Base-by-base conservation (phyloP, 2,797 vertebrate genomes). In the Tarsius wallacei region DNA sequence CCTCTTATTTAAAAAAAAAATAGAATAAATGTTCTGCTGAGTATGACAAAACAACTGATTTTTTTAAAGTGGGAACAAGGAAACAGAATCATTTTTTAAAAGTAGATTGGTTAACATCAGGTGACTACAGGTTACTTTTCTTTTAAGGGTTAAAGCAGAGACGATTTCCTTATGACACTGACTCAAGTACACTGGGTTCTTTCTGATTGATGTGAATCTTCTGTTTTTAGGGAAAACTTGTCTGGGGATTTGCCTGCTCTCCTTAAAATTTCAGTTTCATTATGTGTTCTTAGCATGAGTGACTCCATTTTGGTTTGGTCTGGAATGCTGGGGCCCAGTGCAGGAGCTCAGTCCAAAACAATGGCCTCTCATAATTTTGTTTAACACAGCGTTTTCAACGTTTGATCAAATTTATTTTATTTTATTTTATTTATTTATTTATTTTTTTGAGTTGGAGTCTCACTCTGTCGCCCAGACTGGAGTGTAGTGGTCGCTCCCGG, bases 351-450 rank as follows among this genome's bases (percentile, higher is more conserved):
- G 21, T 61, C 36, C 77, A 82, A 21, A 82, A 91, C 21, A 68
- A 21, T 49, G 61, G 36, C 28, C 26, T 94, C 31, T 16, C 16
- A 15, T 68, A 42, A 31, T 76, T 57, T 82, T 21, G 26, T n/a
- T 36, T 11, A 76, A 49, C 13, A n/a, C 8, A 59, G 5, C 31
- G 61, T 70, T 81, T 85, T 91, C 31, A 87, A 90, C 83, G 24
- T 63, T 80, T 87, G 77, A 36, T 87, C 17, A 87, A 61, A 63
- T 86, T 47, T 81, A 61, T 14, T 68, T 82, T 66, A 90, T n/a
- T n/a, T n/a, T n/a, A n/a, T n/a, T n/a, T n/a, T n/a, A n/a, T n/a
- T n/a, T n/a, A n/a, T n/a, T n/a, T n/a, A n/a, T n/a, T n/a, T n/a
- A n/a, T n/a, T n/a, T n/a, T n/a, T n/a, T n/a, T n/a, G n/a, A n/a